These are phyloP conservation scores for Xanthorhoe designata DNA, from an alignment of 2,888 invertebrate species.

Conservation along the genomic window DNA sequence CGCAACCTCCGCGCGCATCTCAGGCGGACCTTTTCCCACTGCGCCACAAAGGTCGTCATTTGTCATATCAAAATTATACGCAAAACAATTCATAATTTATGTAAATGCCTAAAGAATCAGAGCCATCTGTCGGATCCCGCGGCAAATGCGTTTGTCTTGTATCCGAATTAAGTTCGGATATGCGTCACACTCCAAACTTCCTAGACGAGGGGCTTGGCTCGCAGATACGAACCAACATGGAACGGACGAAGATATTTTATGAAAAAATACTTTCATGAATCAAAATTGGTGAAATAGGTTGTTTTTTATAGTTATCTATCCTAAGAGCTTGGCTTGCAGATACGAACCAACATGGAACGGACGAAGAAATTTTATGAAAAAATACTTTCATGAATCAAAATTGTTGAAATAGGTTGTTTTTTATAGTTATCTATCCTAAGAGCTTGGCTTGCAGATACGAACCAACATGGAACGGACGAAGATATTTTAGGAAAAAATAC, in stretches of 20 bases:
- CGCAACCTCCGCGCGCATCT: no score
- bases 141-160: slow-evolving; percentile 69
- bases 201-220: slow-evolving; percentile 44
- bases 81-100: slow-evolving; percentile 1
- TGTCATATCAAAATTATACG: no score
- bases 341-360: slow-evolving; percentile 13
- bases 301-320: no score
- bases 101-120: slow-evolving; percentile 32
- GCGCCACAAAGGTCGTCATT: no score
- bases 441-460: slow-evolving; percentile 14
- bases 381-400: no score
- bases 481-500: no score
- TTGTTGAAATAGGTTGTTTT: no score
- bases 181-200: slow-evolving; percentile 50
- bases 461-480: slow-evolving; percentile 12
- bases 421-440: no score
- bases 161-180: slow-evolving; percentile 53
- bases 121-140: slow-evolving; percentile 27
- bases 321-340: slow-evolving; percentile 21
- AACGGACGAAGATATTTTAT: slow-evolving; percentile 5
- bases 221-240: slow-evolving; percentile 12
- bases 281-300: no score
- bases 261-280: no score
- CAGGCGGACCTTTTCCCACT: no score
- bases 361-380: not conserved